A percentile compares a stretch with the other conserved stretches of the same genome.
These are phyloP conservation scores for Mormyrus lacerda DNA, from an alignment of 2,113 vertebrate genomes.

Conservation along the genomic window DNA sequence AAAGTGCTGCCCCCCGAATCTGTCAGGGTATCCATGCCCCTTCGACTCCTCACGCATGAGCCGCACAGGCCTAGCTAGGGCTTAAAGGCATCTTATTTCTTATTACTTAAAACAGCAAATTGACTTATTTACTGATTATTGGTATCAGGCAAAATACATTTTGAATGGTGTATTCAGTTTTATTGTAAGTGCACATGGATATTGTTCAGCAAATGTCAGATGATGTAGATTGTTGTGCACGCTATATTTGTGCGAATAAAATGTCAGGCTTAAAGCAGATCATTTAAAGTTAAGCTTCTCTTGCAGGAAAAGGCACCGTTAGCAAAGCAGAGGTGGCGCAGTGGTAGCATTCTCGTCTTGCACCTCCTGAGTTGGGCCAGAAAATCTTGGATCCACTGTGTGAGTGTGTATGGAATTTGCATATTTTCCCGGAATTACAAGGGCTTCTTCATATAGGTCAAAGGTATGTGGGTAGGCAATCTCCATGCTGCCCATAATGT, in stretches of 20 bases:
- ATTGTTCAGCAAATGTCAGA: not conserved
- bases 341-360: not conserved
- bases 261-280: not conserved
- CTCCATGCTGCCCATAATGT: not conserved
- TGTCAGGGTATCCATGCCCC: not conserved
- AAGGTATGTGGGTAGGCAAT: not conserved
- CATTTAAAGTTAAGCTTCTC: not conserved
- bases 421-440: not conserved
- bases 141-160: not conserved
- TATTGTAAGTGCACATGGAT: not conserved
- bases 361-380: not conserved
- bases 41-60: not conserved
- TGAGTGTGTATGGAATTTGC: not conserved
- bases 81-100: not conserved
- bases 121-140: not conserved
- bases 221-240: not conserved
- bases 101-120: not conserved
- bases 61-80: not conserved
- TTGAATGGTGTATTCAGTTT: not conserved
- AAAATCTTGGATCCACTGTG: not conserved
- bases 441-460: not conserved
- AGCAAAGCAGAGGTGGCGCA: not conserved
- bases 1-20: not conserved
- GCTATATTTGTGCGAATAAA: not conserved
- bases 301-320: not conserved